These are phyloP conservation scores for Morus bassanus DNA, from an alignment of 2,797 vertebrate genomes.

Conservation along the genomic window DNA sequence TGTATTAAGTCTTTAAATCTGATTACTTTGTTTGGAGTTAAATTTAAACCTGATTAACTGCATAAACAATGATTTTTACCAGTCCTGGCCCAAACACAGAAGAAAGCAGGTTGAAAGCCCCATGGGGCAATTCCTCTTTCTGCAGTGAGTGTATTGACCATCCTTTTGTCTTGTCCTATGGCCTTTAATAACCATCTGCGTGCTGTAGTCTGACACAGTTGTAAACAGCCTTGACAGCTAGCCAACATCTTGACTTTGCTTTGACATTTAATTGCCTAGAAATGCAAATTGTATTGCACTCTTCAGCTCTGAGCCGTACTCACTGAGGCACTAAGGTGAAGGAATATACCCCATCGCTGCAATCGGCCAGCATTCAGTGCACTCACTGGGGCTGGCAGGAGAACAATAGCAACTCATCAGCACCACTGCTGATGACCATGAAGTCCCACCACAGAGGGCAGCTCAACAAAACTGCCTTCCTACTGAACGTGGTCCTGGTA, in stretches of 20 bases:
- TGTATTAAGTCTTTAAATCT: background rate
- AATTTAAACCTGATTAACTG: conserved; percentile 30
- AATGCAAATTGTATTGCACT: background rate
- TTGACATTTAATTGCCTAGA: conserved; percentile 7
- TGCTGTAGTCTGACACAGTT: background rate
- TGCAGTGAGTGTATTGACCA: background rate
- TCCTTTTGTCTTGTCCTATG: background rate
- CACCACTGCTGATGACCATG: background rate
- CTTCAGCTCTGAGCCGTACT: background rate
- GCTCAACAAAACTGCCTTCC: background rate
- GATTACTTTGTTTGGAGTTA: conserved; percentile 20
- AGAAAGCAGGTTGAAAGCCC: background rate
- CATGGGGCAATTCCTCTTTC: background rate
- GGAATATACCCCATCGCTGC: background rate
- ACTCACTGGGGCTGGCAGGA: background rate
- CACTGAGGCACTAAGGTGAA: background rate
- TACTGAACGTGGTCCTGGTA: background rate
- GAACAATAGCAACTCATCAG: background rate
- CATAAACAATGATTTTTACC: background rate
- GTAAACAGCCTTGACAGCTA: background rate
- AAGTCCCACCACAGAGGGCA: background rate
- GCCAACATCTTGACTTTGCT: conserved; percentile 31
- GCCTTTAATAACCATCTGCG: background rate
- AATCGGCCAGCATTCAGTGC: rapidly evolving
- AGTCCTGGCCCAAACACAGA: background rate